Conservation (phyloP, 1,140 invertebrate genomes). For the Temnothorax longispinosus region DNA sequence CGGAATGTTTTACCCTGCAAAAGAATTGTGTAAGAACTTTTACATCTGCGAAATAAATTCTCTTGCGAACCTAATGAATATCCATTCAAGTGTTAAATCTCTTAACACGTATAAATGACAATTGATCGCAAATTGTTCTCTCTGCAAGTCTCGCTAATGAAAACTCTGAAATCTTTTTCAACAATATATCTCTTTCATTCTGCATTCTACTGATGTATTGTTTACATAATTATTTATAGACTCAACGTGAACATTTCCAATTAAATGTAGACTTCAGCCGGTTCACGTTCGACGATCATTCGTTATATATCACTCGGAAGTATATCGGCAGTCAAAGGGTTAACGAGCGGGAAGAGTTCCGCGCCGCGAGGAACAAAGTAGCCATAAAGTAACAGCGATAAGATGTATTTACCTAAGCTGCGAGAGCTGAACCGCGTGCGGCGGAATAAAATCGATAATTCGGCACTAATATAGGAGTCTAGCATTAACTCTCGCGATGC, state of each 20-base stretch:
- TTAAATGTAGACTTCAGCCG: neutral
- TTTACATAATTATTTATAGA: neutral
- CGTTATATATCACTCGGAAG: neutral
- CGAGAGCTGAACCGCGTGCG: constrained; percentile 34
- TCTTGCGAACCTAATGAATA: neutral
- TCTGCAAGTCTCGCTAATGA: neutral
- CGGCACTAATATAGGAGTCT: constrained; percentile 36
- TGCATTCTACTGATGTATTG: neutral
- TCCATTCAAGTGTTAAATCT: neutral
- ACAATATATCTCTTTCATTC: neutral
- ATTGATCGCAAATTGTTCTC: neutral
- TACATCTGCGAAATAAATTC: neutral
- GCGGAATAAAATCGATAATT: constrained; percentile 54
- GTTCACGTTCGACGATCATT: neutral
- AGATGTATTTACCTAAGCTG: constrained; percentile 44
- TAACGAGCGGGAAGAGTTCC: neutral
- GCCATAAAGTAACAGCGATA: constrained; percentile 35
- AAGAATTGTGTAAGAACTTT: constrained; percentile 1
- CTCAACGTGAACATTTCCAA: neutral
- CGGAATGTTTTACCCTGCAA: neutral
- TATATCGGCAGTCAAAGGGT: constrained; percentile 13
- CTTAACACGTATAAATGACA: neutral
- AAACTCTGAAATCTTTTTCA: neutral
- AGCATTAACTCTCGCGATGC: constrained; percentile 13
- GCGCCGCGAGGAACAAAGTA: neutral